Evolutionary conservation across 1,140 invertebrate species (phyloP).

Genomic region (Euglossa dilemma): DNA sequence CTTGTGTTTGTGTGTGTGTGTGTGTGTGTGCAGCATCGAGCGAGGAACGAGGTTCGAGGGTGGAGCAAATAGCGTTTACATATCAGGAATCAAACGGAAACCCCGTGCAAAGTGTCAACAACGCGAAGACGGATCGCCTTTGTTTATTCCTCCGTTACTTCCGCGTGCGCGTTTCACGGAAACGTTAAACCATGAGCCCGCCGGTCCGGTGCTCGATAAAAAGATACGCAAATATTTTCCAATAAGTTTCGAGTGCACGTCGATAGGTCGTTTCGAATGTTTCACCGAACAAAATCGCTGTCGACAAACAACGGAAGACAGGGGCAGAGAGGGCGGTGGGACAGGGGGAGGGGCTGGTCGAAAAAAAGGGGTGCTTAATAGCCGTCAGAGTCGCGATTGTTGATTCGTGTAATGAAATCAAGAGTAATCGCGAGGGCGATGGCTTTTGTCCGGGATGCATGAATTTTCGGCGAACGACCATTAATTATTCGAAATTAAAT

Average conservation of each 20-base stretch:
- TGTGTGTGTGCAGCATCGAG: background rate
- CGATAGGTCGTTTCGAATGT: slow-evolving; percentile 15
- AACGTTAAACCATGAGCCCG: background rate
- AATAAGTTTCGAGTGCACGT: slow-evolving; percentile 19
- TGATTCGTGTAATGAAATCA: slow-evolving; percentile 73
- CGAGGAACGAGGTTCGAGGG: background rate
- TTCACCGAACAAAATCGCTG: slow-evolving; percentile 17
- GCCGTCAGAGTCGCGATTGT: slow-evolving; percentile 63
- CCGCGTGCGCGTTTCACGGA: background rate
- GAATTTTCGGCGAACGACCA: slow-evolving; percentile 74
- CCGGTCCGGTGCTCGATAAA: too few relatives aligned
- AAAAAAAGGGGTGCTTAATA: slow-evolving; percentile 65
- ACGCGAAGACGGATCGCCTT: slow-evolving; percentile 25
- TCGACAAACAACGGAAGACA: slow-evolving; percentile 12
- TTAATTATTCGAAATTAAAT: slow-evolving; percentile 81
- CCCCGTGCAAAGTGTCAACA: slow-evolving; percentile 18
- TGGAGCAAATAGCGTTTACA: background rate
- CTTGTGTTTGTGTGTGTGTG: too few relatives aligned
- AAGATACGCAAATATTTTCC: slow-evolving; percentile 17
- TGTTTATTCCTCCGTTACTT: slow-evolving; percentile 30
- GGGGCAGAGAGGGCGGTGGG: too few relatives aligned
- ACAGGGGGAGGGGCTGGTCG: background rate
- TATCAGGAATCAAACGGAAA: slow-evolving; percentile 36
- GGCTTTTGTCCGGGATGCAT: slow-evolving; percentile 68
- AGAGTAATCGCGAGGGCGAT: slow-evolving; percentile 73